Percentiles rank a stretch among this genome's conserved stretches.
These are phyloP conservation scores for Melanostoma mellinum DNA, from an alignment of 2,888 invertebrate genomes.

Conservation along the genomic window DNA sequence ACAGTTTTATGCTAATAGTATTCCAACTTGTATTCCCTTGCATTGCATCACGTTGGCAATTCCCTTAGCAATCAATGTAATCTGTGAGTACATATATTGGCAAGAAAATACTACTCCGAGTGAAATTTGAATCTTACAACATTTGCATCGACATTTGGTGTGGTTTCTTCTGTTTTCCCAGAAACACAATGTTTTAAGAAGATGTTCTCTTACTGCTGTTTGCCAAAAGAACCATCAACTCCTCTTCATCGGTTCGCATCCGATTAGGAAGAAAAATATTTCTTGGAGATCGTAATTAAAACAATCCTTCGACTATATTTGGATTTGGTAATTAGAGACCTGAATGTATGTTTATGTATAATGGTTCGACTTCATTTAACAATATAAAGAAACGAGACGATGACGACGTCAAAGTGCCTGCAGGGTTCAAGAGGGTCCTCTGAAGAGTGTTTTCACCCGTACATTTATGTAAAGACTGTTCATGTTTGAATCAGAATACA, in stretches of 20 bases:
- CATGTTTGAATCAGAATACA: constrained; percentile 1
- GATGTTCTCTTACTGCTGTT: constrained; percentile 25
- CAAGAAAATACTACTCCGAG: constrained; percentile 31
- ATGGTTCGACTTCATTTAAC: constrained; percentile 31
- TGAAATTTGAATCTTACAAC: constrained; percentile 48
- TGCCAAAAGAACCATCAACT: constrained; percentile 13
- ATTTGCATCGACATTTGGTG: constrained; percentile 64
- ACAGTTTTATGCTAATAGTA: constrained; percentile 64
- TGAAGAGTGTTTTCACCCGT: constrained; percentile 43
- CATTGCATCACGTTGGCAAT: constrained; percentile 25
- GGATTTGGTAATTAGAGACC: constrained; percentile 64
- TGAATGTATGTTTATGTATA: constrained; percentile 29
- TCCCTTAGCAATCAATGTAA: constrained; percentile 55
- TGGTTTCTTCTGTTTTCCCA: constrained; percentile 27
- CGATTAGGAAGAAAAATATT: constrained; percentile 51
- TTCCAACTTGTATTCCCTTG: constrained; percentile 41
- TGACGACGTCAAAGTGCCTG: constrained; percentile 42
- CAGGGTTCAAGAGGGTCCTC: constrained; percentile 51
- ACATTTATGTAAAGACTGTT: not conserved
- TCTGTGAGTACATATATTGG: constrained; percentile 36
- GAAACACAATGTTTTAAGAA: constrained; percentile 12
- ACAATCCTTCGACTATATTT: constrained; percentile 47
- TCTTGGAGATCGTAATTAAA: constrained; percentile 68
- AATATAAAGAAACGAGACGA: constrained; percentile 23
- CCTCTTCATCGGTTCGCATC: constrained; percentile 38